Conservation (phyloP, 2,113 vertebrate species). For the Anolis carolinensis region DNA sequence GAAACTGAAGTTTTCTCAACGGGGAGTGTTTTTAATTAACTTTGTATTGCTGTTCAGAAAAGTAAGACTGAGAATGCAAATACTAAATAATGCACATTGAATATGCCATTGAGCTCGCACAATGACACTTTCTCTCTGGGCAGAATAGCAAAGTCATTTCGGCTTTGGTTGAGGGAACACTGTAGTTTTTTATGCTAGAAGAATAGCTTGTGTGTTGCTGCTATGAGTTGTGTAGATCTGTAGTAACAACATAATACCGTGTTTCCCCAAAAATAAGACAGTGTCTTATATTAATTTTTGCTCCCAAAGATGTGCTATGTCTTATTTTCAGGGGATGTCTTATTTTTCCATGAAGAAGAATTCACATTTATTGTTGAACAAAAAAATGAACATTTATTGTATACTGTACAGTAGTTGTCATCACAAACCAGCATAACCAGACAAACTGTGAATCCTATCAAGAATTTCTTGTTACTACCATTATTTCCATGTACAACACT, state of each 20-base stretch:
- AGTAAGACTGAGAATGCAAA: slow-evolving; percentile 44
- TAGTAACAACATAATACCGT: not conserved
- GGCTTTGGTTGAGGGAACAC: not conserved
- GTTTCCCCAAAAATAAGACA: too few relatives aligned
- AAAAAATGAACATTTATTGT: too few relatives aligned
- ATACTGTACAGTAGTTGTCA: too few relatives aligned
- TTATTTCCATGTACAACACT: too few relatives aligned
- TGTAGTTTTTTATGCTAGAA: not conserved
- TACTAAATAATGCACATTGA: slow-evolving; percentile 68
- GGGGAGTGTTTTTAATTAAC: slow-evolving; percentile 60
- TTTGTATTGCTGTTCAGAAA: slow-evolving; percentile 54
- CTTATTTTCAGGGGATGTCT: too few relatives aligned
- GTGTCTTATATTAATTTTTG: too few relatives aligned
- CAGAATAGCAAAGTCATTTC: not conserved
- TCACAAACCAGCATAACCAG: too few relatives aligned
- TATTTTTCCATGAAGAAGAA: too few relatives aligned
- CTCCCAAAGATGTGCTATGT: too few relatives aligned
- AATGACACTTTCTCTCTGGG: slow-evolving; percentile 20
- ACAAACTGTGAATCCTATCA: too few relatives aligned
- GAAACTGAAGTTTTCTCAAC: slow-evolving; percentile 47
- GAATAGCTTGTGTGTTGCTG: not conserved
- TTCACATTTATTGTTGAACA: too few relatives aligned
- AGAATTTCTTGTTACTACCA: too few relatives aligned
- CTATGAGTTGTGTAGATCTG: not conserved
- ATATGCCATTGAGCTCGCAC: slow-evolving; percentile 53